Base-by-base conservation (phyloP, 2,888 invertebrate genomes). In the Campoplex capitator region DNA sequence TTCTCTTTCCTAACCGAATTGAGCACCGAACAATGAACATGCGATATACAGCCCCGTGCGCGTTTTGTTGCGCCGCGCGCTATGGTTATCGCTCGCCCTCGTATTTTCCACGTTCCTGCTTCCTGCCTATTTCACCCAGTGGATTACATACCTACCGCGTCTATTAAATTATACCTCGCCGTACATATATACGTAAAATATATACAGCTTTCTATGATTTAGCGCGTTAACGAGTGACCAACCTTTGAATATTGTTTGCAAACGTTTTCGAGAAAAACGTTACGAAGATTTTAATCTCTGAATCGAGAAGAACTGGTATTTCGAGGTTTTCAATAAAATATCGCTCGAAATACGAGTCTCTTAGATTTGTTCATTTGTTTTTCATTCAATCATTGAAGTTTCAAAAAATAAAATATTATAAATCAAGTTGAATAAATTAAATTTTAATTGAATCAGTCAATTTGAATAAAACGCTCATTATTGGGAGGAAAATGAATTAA, bases 61-160 rank as follows among this genome's bases (percentile, higher is more conserved):
- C 67, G 65, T 65, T 48, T 32, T 70, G 76, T 81, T 54, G 75
- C 48, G 32, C 32, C 71, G 35, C 75, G 67, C 23, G 67, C 58
- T 32, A 48, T 54, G 91, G 92, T 92, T 93, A 93, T 93, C 93
- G 90, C 73, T 71, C 80, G 90, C 91, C 23, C 23, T 91, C 92
- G 92, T 92, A 92, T 92, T 92, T 92, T 92, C 92, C 91, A 83
- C 87, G 85, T 84, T 74, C 84, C 89, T 90, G 90, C 90, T 92
- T 91, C 90, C 92, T 90, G 90, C 91, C 91, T 92, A 92, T 91
- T 92, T 91, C 92, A 88, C 84, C 65, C 83, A 54, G 80, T 86
- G 82, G 73, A 77, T 80, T 83, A 71, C 76, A 71, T 78, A 67
- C 82, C 73, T 73, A 62, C 82, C 78, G 23, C 78, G 23, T 54